These are phyloP conservation scores for Sebastes elongatus DNA, from an alignment of 2,797 vertebrate genomes.

Conservation along the genomic window DNA sequence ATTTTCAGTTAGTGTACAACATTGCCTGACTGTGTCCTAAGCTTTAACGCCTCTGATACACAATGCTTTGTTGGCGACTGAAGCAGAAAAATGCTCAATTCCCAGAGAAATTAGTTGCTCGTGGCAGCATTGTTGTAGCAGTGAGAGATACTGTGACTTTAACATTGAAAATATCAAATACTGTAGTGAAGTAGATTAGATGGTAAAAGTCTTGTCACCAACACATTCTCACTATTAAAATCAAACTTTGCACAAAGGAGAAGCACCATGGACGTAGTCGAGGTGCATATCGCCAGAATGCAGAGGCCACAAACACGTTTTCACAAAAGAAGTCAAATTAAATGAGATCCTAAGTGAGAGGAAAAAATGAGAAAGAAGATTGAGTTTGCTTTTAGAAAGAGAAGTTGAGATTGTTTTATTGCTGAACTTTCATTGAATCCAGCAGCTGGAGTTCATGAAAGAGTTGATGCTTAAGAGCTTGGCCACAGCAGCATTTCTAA, in stretches of 20 bases:
- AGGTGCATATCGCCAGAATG: too few relatives aligned
- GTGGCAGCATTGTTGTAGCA: not conserved
- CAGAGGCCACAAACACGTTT: too few relatives aligned
- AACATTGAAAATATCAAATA: not conserved
- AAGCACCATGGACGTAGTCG: too few relatives aligned
- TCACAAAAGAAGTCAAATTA: too few relatives aligned
- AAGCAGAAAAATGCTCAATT: not conserved
- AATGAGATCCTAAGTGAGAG: too few relatives aligned
- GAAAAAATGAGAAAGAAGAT: too few relatives aligned
- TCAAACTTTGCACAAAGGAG: too few relatives aligned
- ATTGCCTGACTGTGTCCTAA: not conserved
- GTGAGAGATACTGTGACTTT: not conserved
- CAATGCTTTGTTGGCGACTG: not conserved
- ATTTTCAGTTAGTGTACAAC: not conserved
- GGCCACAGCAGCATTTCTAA: not conserved
- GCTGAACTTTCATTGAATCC: too few relatives aligned
- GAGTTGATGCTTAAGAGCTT: not conserved
- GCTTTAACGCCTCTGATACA: not conserved
- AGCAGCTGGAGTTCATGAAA: too few relatives aligned
- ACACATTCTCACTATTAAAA: not conserved
- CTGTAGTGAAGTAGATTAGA: not conserved
- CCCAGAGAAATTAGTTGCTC: not conserved
- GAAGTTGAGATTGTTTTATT: too few relatives aligned
- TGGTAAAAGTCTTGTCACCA: not conserved
- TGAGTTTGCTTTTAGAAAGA: too few relatives aligned